A percentile compares a stretch with the other conserved stretches of the same genome.
Evolutionary conservation across 2,888 invertebrate genomes (phyloP).

Genomic region (Neuroscelio doddi): DNA sequence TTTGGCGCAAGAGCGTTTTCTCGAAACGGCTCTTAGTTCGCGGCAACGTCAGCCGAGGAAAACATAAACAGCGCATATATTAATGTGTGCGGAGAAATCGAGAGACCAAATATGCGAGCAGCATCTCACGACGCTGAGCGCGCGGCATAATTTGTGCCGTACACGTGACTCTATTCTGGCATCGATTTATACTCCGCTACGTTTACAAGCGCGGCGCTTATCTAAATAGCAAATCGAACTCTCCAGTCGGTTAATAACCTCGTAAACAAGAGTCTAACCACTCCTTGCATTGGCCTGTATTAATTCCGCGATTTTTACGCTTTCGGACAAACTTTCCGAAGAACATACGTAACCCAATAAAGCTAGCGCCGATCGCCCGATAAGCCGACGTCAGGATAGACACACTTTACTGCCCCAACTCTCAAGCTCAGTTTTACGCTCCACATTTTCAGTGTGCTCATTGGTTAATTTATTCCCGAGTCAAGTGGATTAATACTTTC

Average conservation of each 20-base stretch:
- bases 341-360: constrained; percentile 10
- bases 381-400: neutral
- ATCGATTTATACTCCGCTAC: constrained; percentile 43
- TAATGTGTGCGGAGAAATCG: constrained; percentile 5
- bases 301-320: constrained; percentile 13
- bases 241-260: constrained; percentile 46
- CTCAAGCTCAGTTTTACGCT: neutral
- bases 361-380: constrained; percentile 4
- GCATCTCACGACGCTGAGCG: constrained; percentile 44
- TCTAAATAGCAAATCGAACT: constrained; percentile 50
- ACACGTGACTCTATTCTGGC: constrained; percentile 53
- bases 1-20: neutral
- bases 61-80: constrained; percentile 6
- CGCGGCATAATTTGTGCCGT: constrained; percentile 54
- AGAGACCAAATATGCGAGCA: constrained; percentile 9
- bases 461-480: no score
- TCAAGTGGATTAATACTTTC: no score
- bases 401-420: neutral
- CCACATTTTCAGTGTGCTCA: neutral
- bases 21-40: no score
- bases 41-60: neutral
- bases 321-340: constrained; percentile 10
- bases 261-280: constrained; percentile 41
- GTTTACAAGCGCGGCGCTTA: constrained; percentile 41
- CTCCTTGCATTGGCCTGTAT: constrained; percentile 12